These are phyloP conservation scores for Halocaridina rubra DNA, from an alignment of 2,888 invertebrate genomes.

Conservation along the genomic window DNA sequence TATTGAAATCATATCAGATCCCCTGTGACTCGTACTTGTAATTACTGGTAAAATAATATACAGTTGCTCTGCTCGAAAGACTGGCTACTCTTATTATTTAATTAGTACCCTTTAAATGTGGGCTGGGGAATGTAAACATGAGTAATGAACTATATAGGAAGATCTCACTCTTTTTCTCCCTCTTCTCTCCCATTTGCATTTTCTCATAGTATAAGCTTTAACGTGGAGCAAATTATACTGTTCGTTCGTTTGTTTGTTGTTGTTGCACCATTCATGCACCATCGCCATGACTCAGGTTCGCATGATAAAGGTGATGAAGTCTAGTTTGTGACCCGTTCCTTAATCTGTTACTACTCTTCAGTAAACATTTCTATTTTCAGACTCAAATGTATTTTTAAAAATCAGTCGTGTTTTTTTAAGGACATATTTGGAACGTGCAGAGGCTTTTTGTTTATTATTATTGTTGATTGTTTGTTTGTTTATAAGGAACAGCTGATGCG, in stretches of 20 bases:
- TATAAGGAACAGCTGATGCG: slow-evolving; percentile 54
- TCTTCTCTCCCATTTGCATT: no score
- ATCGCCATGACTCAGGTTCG: background rate
- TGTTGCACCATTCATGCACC: background rate
- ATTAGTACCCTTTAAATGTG: no score
- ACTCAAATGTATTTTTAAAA: no score
- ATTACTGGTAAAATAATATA: no score
- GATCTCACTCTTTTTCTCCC: no score
- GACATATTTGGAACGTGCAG: background rate
- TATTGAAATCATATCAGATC: no score
- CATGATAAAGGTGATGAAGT: background rate
- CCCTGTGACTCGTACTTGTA: no score
- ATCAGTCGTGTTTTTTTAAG: no score
- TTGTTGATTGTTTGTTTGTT: slow-evolving; percentile 38
- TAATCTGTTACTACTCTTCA: background rate
- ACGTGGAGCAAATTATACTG: background rate
- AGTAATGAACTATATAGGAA: no score
- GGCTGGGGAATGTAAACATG: background rate
- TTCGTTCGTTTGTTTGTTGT: background rate
- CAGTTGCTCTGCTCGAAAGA: no score
- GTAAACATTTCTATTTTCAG: background rate
- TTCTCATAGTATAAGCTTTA: no score
- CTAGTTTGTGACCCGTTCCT: background rate
- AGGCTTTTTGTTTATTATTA: background rate
- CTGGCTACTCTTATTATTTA: no score